Evolutionary conservation across 2,797 vertebrate genomes (phyloP).

Genomic region (Coluber constrictor): DNA sequence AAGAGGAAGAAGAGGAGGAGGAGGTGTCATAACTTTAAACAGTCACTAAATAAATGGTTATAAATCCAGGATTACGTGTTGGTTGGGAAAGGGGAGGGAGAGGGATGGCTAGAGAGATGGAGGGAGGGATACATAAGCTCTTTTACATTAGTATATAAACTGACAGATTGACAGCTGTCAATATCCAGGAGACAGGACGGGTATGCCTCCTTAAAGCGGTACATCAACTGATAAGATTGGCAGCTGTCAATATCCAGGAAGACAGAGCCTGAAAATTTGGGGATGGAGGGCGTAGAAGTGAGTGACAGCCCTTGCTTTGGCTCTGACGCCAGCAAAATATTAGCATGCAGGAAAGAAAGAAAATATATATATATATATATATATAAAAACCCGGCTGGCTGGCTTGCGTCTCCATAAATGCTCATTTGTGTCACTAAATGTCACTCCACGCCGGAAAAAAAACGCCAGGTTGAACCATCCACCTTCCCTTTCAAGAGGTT

Average conservation of each 20-base stretch:
- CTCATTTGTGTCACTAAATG: conserved; percentile 40
- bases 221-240: neutral
- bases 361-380: neutral
- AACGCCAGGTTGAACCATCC: neutral
- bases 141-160: neutral
- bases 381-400: conserved; percentile 6
- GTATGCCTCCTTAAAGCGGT: neutral
- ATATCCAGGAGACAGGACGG: neutral
- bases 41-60: too few relatives aligned
- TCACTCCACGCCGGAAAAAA: neutral
- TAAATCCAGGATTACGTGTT: too few relatives aligned
- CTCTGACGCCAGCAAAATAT: neutral
- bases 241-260: neutral
- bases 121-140: neutral
- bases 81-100: neutral
- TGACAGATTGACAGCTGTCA: neutral
- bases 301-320: neutral
- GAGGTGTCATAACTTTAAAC: too few relatives aligned
- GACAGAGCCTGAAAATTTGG: neutral
- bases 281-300: neutral
- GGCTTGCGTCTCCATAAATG: neutral
- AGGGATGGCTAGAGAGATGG: neutral
- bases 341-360: neutral
- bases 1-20: too few relatives aligned
- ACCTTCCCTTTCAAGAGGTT: neutral